Percentiles rank a stretch among this genome's conserved stretches.
These are phyloP conservation scores for Radopholus similis DNA, from an alignment of 1,140 invertebrate genomes.

Conservation along the genomic window DNA sequence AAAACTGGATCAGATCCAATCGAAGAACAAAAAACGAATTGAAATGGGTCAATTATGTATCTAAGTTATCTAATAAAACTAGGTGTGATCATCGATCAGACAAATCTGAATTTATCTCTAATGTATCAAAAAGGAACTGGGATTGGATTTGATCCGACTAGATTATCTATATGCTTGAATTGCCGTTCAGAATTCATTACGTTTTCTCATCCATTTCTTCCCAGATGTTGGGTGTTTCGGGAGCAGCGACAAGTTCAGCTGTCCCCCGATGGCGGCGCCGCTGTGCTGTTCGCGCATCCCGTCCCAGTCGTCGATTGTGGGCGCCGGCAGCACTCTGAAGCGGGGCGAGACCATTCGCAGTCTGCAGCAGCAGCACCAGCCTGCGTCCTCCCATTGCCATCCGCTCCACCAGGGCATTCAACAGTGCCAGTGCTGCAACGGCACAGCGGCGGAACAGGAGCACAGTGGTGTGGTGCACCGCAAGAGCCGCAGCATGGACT, in stretches of 20 bases:
- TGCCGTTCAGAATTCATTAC: too few relatives aligned
- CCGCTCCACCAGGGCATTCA: neutral
- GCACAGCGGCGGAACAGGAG: neutral
- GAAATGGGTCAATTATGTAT: neutral
- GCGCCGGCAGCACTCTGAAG: neutral
- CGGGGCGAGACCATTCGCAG: neutral
- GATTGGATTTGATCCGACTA: too few relatives aligned
- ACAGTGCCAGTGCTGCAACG: constrained; percentile 3
- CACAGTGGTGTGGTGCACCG: constrained; percentile 32
- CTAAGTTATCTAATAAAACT: too few relatives aligned
- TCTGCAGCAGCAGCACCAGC: neutral
- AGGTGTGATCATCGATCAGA: too few relatives aligned
- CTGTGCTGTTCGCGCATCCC: neutral
- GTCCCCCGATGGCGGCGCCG: neutral
- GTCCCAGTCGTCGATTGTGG: neutral
- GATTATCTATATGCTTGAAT: too few relatives aligned
- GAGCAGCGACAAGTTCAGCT: neutral
- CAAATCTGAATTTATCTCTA: too few relatives aligned
- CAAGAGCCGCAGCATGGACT: constrained; percentile 54
- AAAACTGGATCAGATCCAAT: neutral
- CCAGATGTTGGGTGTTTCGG: neutral
- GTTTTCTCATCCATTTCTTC: too few relatives aligned
- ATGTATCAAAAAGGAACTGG: too few relatives aligned
- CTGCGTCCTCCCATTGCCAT: too few relatives aligned
- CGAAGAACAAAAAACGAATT: neutral